These are phyloP conservation scores for Peucedramus taeniatus DNA, from an alignment of 2,113 vertebrate genomes.

Conservation along the genomic window DNA sequence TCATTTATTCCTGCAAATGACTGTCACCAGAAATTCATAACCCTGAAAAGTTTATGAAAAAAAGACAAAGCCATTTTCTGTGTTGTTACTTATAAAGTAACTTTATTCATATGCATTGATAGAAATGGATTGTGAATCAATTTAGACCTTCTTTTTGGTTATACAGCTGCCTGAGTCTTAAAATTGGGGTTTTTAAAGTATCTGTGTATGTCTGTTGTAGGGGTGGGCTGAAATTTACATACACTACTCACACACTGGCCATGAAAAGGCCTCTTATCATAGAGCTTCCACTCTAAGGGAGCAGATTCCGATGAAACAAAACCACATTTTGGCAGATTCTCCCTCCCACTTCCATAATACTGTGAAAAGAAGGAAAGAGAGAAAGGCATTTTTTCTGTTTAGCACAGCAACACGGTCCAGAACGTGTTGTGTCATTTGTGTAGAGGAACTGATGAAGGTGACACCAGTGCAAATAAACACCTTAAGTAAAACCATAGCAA, in stretches of 20 bases:
- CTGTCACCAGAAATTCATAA: background rate
- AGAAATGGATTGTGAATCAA: background rate
- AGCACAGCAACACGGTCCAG: background rate
- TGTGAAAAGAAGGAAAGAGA: background rate
- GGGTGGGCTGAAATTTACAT: background rate
- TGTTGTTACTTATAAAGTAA: background rate
- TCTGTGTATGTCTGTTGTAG: background rate
- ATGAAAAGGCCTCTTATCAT: background rate
- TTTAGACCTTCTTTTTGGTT: background rate
- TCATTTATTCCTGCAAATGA: constrained; percentile 21
- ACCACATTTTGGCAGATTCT: background rate
- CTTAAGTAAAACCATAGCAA: background rate
- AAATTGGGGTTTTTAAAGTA: background rate
- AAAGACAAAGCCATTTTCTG: background rate
- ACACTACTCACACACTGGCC: background rate
- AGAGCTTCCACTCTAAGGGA: background rate
- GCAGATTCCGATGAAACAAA: background rate
- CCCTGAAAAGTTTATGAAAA: background rate
- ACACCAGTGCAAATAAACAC: background rate
- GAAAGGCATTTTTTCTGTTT: background rate
- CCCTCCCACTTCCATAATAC: background rate
- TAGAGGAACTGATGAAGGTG: background rate
- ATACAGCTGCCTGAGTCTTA: background rate
- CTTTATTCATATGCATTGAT: background rate
- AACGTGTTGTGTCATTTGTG: background rate